These are phyloP conservation scores for Athalia cordata DNA, from an alignment of 2,888 invertebrate species.

Conservation along the genomic window DNA sequence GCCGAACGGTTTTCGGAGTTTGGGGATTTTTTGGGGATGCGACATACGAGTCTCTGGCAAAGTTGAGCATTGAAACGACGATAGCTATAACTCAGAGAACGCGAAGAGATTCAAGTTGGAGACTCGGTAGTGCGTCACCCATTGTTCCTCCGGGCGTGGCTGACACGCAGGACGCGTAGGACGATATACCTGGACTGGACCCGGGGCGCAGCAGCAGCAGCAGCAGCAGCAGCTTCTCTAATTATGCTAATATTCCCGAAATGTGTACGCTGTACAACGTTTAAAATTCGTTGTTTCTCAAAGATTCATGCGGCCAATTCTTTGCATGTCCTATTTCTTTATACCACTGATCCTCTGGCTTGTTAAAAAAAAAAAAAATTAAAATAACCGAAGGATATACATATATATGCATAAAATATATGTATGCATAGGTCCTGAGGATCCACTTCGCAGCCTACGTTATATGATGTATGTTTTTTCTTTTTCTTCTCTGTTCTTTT, in stretches of 20 bases:
- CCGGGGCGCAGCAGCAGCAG: constrained; percentile 2
- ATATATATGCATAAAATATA: not conserved
- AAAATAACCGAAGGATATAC: constrained; percentile 21
- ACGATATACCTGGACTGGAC: constrained; percentile 43
- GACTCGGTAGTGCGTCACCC: constrained; percentile 37
- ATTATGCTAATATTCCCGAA: constrained; percentile 42
- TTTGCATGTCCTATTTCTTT: not conserved
- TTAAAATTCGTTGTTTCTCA: constrained; percentile 32
- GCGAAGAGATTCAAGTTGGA: constrained; percentile 33
- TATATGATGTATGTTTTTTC: not conserved
- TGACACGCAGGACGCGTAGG: constrained; percentile 45
- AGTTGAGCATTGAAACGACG: constrained; percentile 39
- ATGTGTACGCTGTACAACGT: constrained; percentile 32
- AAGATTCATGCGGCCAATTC: constrained; percentile 11
- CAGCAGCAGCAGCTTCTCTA: constrained; percentile 20
- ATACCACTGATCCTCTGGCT: constrained; percentile 4
- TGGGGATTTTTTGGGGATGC: not conserved
- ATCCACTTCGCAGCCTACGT: not conserved
- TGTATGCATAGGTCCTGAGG: not conserved
- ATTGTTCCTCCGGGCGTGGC: constrained; percentile 45
- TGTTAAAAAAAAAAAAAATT: constrained; percentile 10
- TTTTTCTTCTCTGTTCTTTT: no score
- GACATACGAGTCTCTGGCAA: constrained; percentile 24
- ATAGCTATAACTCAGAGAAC: constrained; percentile 40
- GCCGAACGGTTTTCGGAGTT: constrained; percentile 19